Conservation (phyloP, 2,113 vertebrate species). For the Baryphthengus martii region DNA sequence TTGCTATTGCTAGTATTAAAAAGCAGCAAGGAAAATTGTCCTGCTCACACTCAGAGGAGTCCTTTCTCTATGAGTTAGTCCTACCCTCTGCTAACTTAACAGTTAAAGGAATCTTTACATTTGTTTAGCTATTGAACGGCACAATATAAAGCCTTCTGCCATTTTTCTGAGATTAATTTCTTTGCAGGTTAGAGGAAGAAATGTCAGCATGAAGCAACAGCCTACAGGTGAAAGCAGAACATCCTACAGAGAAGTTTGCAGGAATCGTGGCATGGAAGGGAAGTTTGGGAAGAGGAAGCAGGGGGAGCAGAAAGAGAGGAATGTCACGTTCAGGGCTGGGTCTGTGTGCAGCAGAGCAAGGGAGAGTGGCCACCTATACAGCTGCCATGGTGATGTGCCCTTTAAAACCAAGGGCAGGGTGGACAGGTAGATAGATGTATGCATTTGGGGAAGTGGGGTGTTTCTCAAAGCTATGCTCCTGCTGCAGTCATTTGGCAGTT, state of each 20-base stretch:
- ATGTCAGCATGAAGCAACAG: neutral
- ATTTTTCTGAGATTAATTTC: neutral
- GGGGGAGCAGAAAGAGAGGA: neutral
- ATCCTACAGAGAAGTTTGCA: neutral
- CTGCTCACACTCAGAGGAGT: neutral
- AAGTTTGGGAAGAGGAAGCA: neutral
- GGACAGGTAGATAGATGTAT: neutral
- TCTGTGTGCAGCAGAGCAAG: neutral
- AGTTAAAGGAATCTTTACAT: neutral
- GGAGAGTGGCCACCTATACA: neutral
- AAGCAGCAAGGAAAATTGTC: slow-evolving; percentile 24
- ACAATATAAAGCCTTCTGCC: neutral
- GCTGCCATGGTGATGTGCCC: neutral
- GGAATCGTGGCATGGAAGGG: neutral
- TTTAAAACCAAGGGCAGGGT: neutral
- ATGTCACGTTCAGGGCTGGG: neutral
- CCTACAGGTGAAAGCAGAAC: neutral
- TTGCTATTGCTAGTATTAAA: slow-evolving; percentile 1
- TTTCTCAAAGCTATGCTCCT: neutral
- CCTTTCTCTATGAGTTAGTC: neutral
- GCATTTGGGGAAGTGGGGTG: neutral
- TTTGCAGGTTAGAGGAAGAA: neutral
- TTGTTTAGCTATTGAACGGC: neutral
- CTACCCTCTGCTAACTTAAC: slow-evolving; percentile 11
- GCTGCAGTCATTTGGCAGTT: neutral